phyloP scores from a whole-genome alignment of 2,797 vertebrate species.

The Hydrophis major region DNA sequence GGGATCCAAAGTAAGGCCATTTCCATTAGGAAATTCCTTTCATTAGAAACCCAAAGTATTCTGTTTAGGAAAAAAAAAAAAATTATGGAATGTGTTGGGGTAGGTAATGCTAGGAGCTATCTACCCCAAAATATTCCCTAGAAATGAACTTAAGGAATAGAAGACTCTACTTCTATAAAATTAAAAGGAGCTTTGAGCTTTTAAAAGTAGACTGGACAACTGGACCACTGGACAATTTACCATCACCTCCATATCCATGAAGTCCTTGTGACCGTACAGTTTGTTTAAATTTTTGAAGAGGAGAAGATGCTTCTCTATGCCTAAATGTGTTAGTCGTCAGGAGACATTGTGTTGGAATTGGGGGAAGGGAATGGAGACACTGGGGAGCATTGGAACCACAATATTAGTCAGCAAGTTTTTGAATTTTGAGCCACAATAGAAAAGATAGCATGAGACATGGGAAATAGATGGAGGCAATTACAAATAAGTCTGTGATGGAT shows the following conservation, averaged over 20 bases:
- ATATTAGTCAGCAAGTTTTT: slow-evolving; percentile 77
- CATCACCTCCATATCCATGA: background rate
- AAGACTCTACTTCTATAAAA: background rate
- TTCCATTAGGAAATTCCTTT: background rate
- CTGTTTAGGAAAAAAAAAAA: background rate
- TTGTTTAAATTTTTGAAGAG: background rate
- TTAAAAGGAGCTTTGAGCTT: background rate
- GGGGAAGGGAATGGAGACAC: slow-evolving; percentile 22
- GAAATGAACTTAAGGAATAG: background rate
- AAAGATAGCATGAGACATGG: slow-evolving; percentile 72
- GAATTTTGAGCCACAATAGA: slow-evolving; percentile 71
- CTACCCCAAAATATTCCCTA: background rate
- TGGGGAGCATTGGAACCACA: slow-evolving; percentile 49
- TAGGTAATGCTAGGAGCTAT: background rate
- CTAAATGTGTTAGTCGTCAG: slow-evolving; percentile 32
- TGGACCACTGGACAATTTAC: background rate
- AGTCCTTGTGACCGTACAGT: background rate
- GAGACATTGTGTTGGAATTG: background rate
- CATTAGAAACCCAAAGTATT: background rate
- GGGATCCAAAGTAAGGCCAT: background rate
- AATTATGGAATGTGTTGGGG: background rate
- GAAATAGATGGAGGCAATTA: slow-evolving; percentile 81
- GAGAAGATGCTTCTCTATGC: background rate
- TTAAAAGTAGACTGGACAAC: background rate
- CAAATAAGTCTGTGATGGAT: slow-evolving; percentile 75